Conservation (phyloP, 2,113 vertebrate species). For the Laterallus jamaicensis region DNA sequence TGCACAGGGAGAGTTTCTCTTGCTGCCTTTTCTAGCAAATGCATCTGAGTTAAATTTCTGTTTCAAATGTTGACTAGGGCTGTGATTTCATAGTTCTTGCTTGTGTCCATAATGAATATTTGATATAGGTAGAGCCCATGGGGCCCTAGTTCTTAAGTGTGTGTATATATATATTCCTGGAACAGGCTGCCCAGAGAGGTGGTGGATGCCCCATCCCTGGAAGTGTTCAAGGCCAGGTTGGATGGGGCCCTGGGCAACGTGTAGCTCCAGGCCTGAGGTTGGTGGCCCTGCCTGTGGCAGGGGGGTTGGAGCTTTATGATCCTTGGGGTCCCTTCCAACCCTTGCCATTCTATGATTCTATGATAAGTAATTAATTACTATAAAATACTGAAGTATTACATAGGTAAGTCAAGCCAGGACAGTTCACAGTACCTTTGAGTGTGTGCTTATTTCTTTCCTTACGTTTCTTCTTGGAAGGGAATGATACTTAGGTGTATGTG, state of each 20-base stretch:
- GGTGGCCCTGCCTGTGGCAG: no score
- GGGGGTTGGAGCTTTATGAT: no score
- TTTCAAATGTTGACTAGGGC: neutral
- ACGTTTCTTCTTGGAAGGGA: neutral
- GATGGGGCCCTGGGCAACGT: no score
- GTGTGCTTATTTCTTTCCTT: neutral
- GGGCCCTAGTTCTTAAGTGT: neutral
- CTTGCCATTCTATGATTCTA: no score
- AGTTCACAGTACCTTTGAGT: neutral
- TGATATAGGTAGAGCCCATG: neutral
- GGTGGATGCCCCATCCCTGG: no score
- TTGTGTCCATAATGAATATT: neutral
- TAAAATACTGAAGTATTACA: neutral
- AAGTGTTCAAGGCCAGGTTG: no score
- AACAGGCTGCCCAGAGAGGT: no score
- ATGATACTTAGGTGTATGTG: neutral
- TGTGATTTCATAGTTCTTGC: neutral
- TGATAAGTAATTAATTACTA: neutral
- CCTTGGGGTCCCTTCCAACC: no score
- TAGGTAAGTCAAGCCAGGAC: neutral
- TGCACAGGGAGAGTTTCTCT: neutral
- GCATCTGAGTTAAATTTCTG: neutral
- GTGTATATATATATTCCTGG: neutral
- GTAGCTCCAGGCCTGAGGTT: no score
- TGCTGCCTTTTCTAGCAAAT: neutral